Conservation (phyloP, 2,888 invertebrate species). For the Chironomus riparius region DNA sequence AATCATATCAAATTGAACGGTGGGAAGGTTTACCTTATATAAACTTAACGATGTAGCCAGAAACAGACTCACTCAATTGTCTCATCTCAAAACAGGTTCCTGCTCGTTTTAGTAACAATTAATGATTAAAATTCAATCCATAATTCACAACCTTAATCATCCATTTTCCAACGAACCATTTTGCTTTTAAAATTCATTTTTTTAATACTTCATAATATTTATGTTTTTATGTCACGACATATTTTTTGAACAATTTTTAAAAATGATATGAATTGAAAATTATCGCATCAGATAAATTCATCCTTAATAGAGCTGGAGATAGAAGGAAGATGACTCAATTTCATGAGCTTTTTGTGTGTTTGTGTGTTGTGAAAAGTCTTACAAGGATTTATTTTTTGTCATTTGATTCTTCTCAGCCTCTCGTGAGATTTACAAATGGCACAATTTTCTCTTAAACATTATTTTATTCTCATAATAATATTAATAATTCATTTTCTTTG, state of each 20-base stretch:
- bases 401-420: constrained; percentile 15
- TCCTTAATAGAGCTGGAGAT: not conserved
- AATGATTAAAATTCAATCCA: no score
- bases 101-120: no score
- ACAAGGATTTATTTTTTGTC: not conserved
- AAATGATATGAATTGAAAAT: constrained; percentile 24
- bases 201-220: constrained; percentile 1
- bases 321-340: not conserved
- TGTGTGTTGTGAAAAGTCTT: not conserved
- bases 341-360: not conserved
- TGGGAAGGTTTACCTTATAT: no score
- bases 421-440: constrained; percentile 25
- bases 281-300: not conserved
- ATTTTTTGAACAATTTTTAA: constrained; percentile 1
- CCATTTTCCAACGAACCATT: not conserved
- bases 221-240: not conserved
- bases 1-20: no score
- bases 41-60: no score
- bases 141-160: no score
- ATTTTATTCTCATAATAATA: not conserved
- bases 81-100: no score
- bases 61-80: no score
- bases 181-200: not conserved
- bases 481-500: not conserved
- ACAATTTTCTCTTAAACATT: constrained; percentile 8